Conservation (phyloP, 2,888 invertebrate species). For the Palloptera scutellata region DNA sequence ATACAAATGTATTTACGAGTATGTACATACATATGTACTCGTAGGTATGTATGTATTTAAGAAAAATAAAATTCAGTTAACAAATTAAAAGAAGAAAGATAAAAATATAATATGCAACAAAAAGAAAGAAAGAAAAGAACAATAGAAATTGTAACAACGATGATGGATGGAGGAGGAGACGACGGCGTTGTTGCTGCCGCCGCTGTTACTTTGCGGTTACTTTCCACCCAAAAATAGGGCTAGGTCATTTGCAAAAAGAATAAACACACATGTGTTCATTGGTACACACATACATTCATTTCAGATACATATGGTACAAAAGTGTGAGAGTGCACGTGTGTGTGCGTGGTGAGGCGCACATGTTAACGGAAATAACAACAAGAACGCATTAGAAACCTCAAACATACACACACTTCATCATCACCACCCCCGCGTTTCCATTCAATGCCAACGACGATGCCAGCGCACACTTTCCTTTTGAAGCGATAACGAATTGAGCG, state of each 20-base stretch:
- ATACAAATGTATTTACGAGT: no score
- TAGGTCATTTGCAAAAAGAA: slow-evolving; percentile 47
- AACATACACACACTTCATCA: background rate
- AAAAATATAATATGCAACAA: background rate
- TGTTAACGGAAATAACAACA: slow-evolving; percentile 7
- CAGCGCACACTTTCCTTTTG: background rate
- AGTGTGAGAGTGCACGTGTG: slow-evolving; percentile 10
- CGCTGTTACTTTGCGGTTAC: no score
- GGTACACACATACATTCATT: background rate
- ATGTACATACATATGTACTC: no score
- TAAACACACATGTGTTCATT: slow-evolving; percentile 14
- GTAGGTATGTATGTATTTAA: background rate
- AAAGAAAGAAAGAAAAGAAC: slow-evolving; percentile 1
- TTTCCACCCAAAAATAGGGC: slow-evolving; percentile 43
- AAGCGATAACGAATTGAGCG: background rate
- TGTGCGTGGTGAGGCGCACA: slow-evolving; percentile 2
- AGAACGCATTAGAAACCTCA: no score
- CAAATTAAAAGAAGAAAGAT: slow-evolving; percentile 5
- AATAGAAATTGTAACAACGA: slow-evolving; percentile 29
- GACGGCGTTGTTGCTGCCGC: slow-evolving; percentile 20
- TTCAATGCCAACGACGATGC: background rate
- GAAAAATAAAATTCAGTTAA: background rate
- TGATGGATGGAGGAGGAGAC: slow-evolving; percentile 30
- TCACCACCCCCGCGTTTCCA: background rate
- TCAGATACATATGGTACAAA: no score